phyloP scores from a whole-genome alignment of 2,797 vertebrate genomes.

The Trachurus trachurus region DNA sequence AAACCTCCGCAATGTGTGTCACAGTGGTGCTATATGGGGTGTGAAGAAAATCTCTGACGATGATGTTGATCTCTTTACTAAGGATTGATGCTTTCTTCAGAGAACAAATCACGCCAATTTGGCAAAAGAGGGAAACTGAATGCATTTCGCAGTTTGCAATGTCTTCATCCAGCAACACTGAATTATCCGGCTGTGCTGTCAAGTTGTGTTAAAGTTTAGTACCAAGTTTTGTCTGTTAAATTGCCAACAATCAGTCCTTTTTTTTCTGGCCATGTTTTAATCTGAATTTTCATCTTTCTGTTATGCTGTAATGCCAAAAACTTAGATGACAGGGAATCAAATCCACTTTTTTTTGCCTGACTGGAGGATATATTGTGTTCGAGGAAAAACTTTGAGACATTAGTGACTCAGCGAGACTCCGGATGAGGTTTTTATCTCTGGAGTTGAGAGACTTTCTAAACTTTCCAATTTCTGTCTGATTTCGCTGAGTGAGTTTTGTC shows the following conservation, averaged over 20 bases:
- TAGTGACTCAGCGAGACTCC: conserved; percentile 8
- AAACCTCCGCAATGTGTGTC: conserved; percentile 2
- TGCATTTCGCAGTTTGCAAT: background rate
- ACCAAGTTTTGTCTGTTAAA: background rate
- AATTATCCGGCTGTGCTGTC: background rate
- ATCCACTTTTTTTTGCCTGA: background rate
- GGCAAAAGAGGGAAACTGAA: conserved; percentile 20
- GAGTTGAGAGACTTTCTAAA: background rate
- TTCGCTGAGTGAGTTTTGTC: background rate
- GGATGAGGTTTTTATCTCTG: background rate
- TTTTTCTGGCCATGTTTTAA: background rate
- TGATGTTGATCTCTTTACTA: conserved; percentile 9
- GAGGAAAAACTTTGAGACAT: conserved; percentile 12
- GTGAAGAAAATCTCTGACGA: conserved; percentile 32
- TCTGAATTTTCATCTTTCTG: background rate
- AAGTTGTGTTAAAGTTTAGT: background rate
- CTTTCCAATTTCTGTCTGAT: background rate
- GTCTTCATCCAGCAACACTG: background rate
- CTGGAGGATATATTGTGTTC: background rate
- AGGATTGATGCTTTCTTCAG: conserved; percentile 14
- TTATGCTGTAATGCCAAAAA: background rate
- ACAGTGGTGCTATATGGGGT: conserved; percentile 22
- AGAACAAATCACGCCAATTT: conserved; percentile 15
- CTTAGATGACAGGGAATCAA: background rate
- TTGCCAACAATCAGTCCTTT: background rate